Percentiles rank a stretch among this genome's conserved stretches.
These are phyloP conservation scores for Globicephala melas DNA, from an alignment of 2,113 vertebrate species.

Conservation along the genomic window DNA sequence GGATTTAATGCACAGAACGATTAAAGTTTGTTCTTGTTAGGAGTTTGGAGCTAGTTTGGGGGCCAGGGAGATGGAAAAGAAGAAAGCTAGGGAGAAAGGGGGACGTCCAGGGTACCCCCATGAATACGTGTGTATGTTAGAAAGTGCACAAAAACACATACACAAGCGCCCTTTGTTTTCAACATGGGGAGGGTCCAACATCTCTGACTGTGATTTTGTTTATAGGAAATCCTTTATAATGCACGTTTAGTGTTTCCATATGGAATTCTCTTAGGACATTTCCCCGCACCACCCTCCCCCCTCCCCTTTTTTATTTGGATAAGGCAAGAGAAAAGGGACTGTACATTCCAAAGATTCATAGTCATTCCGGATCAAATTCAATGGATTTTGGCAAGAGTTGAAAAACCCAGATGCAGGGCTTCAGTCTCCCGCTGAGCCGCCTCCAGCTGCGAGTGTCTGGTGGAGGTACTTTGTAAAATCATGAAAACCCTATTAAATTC, in stretches of 20 bases:
- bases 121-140: conserved; percentile 61
- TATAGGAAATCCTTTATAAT: conserved; percentile 92
- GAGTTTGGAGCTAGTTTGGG: conserved; percentile 70
- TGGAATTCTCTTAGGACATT: conserved; percentile 91
- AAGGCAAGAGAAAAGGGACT: conserved; percentile 91
- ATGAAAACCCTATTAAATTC: conserved; percentile 91
- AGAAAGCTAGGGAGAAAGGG: conserved; percentile 40
- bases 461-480: conserved; percentile 91
- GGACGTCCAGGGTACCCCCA: conserved; percentile 71
- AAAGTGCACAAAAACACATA: conserved; percentile 63
- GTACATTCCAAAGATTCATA: conserved; percentile 97
- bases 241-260: conserved; percentile 90
- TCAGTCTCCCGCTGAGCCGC: conserved; percentile 86
- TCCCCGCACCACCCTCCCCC: conserved; percentile 44
- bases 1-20: conserved; percentile 82
- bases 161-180: conserved; percentile 86
- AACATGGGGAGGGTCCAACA: conserved; percentile 83
- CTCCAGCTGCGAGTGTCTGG: conserved; percentile 90
- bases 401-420: conserved; percentile 91
- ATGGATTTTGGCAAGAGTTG: conserved; percentile 93
- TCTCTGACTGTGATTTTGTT: conserved; percentile 90
- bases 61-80: conserved; percentile 36
- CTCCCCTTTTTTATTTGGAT: conserved; percentile 83
- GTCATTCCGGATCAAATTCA: conserved; percentile 99
- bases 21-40: conserved; percentile 86